These are phyloP conservation scores for Cephus cinctus DNA, from an alignment of 1,140 invertebrate genomes.

Conservation along the genomic window DNA sequence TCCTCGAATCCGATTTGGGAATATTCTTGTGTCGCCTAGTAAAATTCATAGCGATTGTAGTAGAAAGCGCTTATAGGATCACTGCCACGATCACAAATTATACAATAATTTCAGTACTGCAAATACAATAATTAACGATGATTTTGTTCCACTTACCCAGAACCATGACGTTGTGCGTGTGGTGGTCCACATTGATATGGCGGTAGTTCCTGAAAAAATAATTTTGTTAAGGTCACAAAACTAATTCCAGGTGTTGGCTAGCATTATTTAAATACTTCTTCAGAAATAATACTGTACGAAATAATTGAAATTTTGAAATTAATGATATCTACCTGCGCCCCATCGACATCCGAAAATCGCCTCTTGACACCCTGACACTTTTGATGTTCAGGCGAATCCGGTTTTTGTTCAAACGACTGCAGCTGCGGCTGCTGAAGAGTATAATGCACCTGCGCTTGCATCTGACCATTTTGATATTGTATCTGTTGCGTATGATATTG, in stretches of 20 bases:
- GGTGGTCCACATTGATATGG: conserved; percentile 41
- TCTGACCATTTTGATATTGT: conserved; percentile 52
- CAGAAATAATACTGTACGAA: not conserved
- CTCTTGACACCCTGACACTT: conserved; percentile 50
- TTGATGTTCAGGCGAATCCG: conserved; percentile 44
- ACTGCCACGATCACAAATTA: no score
- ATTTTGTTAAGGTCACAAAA: not conserved
- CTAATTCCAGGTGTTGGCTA: not conserved
- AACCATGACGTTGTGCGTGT: conserved; percentile 45
- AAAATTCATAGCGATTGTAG: no score
- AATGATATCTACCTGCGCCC: conserved; percentile 36
- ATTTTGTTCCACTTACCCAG: conserved; percentile 56
- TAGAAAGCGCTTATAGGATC: no score
- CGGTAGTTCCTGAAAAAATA: conserved; percentile 35
- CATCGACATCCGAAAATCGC: conserved; percentile 50
- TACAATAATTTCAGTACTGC: no score
- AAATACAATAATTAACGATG: no score
- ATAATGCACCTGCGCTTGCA: conserved; percentile 49
- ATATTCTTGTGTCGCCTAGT: no score
- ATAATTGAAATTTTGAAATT: no score
- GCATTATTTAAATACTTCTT: not conserved
- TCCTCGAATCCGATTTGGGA: no score
- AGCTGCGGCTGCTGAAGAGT: conserved; percentile 42
- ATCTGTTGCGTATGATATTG: conserved; percentile 50
- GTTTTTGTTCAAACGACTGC: conserved; percentile 41